Evolutionary conservation across 2,888 invertebrate species (phyloP).

Genomic region (Drosophila mimica): DNA sequence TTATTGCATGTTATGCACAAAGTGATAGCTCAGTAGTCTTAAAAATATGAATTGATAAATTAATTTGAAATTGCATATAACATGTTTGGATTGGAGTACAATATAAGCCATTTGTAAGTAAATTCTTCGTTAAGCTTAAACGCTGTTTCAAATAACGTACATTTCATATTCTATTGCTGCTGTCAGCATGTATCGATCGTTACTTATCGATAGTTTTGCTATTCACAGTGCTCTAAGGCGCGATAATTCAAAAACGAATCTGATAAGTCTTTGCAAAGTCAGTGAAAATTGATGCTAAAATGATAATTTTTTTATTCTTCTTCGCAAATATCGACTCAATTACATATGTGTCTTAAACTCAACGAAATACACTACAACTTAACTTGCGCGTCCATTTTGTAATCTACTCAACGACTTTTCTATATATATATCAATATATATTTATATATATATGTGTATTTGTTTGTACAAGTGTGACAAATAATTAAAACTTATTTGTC

Average conservation of each 20-base stretch:
- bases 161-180: neutral
- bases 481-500: constrained; percentile 22
- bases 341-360: neutral
- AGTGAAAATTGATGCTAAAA: neutral
- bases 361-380: neutral
- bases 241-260: constrained; percentile 9
- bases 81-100: neutral
- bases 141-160: neutral
- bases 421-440: neutral
- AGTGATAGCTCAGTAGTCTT: neutral
- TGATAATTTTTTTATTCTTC: neutral
- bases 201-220: constrained; percentile 45
- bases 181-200: constrained; percentile 23
- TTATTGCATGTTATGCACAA: neutral
- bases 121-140: neutral
- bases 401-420: too few relatives aligned
- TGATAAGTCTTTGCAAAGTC: neutral
- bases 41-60: neutral
- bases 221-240: constrained; percentile 27
- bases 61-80: neutral
- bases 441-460: neutral
- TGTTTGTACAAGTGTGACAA: constrained; percentile 29
- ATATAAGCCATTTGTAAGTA: neutral
- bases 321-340: neutral
- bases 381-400: constrained; percentile 39